These are phyloP conservation scores for Cyclura pinguis DNA, from an alignment of 2,797 vertebrate species.

Conservation along the genomic window DNA sequence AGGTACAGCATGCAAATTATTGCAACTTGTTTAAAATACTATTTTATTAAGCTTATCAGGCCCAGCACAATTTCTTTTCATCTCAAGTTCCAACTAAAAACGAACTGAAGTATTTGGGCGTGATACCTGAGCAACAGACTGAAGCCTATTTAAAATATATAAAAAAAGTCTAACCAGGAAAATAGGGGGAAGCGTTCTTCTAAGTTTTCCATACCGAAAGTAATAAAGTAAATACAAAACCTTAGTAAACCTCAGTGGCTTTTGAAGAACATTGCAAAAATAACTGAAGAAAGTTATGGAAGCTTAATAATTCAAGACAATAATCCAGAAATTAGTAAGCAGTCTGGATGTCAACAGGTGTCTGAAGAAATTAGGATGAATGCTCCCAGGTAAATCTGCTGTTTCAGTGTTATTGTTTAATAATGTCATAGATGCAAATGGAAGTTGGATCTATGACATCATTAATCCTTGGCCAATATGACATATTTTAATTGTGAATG, in stretches of 20 bases:
- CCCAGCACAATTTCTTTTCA: too few species aligned
- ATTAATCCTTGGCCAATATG: background rate
- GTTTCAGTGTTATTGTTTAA: background rate
- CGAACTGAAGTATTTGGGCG: background rate
- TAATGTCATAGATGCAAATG: background rate
- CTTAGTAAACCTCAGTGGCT: background rate
- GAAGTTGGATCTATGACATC: background rate
- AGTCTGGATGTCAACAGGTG: background rate
- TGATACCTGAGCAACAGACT: background rate
- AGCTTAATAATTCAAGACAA: background rate
- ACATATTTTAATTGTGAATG: background rate
- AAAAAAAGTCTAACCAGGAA: background rate
- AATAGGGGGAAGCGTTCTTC: too few species aligned
- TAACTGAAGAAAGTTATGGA: background rate
- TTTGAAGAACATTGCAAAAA: background rate
- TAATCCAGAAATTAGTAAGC: background rate
- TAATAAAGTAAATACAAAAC: background rate
- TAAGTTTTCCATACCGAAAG: background rate
- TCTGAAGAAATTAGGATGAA: background rate
- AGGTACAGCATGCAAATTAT: too few species aligned
- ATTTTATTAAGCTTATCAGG: too few species aligned
- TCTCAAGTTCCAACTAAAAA: background rate
- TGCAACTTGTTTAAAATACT: too few species aligned
- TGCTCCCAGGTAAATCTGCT: background rate
- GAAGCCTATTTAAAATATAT: background rate